Base-by-base conservation (phyloP, 2,797 vertebrate genomes). In the Pseudomugil tenellus region DNA sequence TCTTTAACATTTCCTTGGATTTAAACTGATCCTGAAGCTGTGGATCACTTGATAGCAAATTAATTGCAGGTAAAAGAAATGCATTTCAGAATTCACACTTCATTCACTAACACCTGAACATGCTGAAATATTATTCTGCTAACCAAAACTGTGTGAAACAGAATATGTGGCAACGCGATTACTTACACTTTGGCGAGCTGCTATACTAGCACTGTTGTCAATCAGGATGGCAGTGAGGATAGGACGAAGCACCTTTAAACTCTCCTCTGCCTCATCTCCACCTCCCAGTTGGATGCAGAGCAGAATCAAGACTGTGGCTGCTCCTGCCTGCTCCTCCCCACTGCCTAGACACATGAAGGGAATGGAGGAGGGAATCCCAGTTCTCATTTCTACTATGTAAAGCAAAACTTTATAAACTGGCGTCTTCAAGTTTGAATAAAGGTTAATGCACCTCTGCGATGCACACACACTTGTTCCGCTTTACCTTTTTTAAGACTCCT, bases 231-330 rank as follows among this genome's bases (percentile, higher is more conserved):
- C 87, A 67, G 94, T 37, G 7, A 99, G 94, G 58, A 97, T 70
- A 3, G 96, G 96, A 41, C 94, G 92, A 56, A 98, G 91, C 64
- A 92, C 91, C 78, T 87, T 94, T 76, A 98, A 98, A 48, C 95
- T 81, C 76, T 97, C 97, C 80, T 97, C 96, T 0, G 95, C 95
- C 83, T 97, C 95, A 0, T 93, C 85, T 29, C 96, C 95, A 0
- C 95, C 95, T 21, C 96, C 97, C 77, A 99, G 92, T 93, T 99
- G 98, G 79, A 98, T 90, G 57, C 96, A 98, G 67, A 99, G 93
- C 74, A 97, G 95, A 51, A 94, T 85, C 16, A 96, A 93, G 54
- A 98, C 89, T 0, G 92, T 91, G 58, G 96, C 96, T 0, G 96
- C 96, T 1, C 95, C 89, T 0, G 96, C 94, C 94, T 98, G 97